Percentiles rank a stretch among this genome's conserved stretches.
Evolutionary conservation across 2,797 vertebrate genomes (phyloP).

Genomic region (Epinephelus malabaricus): DNA sequence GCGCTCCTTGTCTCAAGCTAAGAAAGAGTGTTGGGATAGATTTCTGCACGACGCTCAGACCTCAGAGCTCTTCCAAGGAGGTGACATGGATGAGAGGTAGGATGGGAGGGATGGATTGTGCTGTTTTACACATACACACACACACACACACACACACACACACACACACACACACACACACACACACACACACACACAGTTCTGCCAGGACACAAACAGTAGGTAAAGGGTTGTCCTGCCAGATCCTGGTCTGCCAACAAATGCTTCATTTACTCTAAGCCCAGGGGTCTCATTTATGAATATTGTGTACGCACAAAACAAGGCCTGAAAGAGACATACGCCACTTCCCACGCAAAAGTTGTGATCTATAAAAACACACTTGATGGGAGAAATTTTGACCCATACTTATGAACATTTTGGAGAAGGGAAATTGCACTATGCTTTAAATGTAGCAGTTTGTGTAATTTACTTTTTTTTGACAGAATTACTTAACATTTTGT

Average conservation of each 20-base stretch:
- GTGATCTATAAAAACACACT: no score
- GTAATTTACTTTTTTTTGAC: conserved; percentile 2
- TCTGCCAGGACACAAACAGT: neutral
- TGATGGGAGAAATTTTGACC: no score
- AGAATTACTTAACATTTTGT: conserved; percentile 2
- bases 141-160: neutral
- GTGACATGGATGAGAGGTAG: conserved; percentile 93
- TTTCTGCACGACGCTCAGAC: conserved; percentile 95
- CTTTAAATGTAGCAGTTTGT: neutral
- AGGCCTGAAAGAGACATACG: no score
- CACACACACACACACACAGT: neutral
- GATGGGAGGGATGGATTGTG: conserved; percentile 4
- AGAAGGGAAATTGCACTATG: no score
- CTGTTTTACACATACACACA: neutral
- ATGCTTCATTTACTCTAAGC: no score
- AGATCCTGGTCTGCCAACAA: neutral
- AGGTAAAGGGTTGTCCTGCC: neutral
- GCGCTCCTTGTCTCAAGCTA: conserved; percentile 93
- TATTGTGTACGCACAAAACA: no score
- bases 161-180: neutral
- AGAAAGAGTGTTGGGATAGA: conserved; percentile 98
- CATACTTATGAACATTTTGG: no score
- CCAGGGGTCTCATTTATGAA: neutral
- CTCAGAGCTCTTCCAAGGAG: conserved; percentile 91
- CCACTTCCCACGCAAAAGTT: no score